Percentiles rank a stretch among this genome's conserved stretches.
Conservation (phyloP, 2,797 vertebrate species). For the Pachyuromys duprasi region DNA sequence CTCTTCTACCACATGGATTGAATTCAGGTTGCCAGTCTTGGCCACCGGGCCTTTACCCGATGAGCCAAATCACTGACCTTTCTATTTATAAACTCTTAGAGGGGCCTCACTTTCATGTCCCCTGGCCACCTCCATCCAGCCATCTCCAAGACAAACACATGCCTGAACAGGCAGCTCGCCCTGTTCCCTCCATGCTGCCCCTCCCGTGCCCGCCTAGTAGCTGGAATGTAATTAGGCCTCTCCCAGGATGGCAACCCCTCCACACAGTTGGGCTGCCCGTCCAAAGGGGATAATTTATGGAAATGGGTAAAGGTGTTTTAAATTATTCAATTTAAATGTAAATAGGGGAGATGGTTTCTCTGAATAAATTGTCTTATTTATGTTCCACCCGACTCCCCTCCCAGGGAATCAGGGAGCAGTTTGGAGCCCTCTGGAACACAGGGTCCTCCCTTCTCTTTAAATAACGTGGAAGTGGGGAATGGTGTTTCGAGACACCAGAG, state of each 20-base stretch:
- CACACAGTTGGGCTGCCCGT: slow-evolving; percentile 59
- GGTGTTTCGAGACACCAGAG: background rate
- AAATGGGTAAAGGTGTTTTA: slow-evolving; percentile 85
- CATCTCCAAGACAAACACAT: background rate
- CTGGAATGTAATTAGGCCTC: slow-evolving; percentile 64
- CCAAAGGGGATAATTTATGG: slow-evolving; percentile 86
- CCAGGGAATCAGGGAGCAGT: slow-evolving; percentile 79
- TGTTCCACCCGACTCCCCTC: slow-evolving; percentile 79
- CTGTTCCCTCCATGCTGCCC: background rate
- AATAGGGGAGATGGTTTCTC: slow-evolving; percentile 85
- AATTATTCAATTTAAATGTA: slow-evolving; percentile 92
- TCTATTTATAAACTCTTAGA: slow-evolving; percentile 21
- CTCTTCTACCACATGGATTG: background rate
- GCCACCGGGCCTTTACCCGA: background rate
- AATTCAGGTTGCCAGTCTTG: background rate
- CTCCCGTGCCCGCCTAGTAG: background rate
- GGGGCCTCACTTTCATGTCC: background rate
- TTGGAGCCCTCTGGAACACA: slow-evolving; percentile 72
- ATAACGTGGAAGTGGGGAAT: background rate
- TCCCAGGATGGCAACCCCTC: slow-evolving; percentile 41
- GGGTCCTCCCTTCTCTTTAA: slow-evolving; percentile 64
- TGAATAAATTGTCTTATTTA: slow-evolving; percentile 87
- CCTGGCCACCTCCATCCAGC: background rate
- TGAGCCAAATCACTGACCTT: background rate
- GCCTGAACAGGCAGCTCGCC: background rate